A percentile compares a stretch with the other conserved stretches of the same genome.
Conservation (phyloP, 2,888 invertebrate genomes). For the Drosophila longiperda region DNA sequence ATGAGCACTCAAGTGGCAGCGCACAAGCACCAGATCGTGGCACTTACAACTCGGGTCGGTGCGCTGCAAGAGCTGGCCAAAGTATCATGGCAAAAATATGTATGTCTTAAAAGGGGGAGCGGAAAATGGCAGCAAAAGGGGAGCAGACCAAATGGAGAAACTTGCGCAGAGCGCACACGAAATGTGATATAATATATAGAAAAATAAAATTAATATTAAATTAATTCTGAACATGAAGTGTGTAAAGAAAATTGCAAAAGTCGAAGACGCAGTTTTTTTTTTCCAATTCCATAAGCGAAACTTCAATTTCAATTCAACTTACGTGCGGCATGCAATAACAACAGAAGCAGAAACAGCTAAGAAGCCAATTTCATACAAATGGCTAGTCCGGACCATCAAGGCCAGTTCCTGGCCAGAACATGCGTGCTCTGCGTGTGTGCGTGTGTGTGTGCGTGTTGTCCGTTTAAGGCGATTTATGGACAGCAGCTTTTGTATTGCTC, state of each 20-base stretch:
- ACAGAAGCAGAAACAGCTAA: constrained; percentile 41
- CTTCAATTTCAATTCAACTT: constrained; percentile 80
- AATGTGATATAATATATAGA: constrained; percentile 50
- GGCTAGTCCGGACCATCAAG: constrained; percentile 63
- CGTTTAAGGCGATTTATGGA: constrained; percentile 73
- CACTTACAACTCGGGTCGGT: constrained; percentile 16
- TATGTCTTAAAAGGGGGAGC: not conserved
- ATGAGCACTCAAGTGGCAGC: constrained; percentile 71
- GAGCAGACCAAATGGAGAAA: constrained; percentile 24
- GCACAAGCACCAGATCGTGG: constrained; percentile 52
- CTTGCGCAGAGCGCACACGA: constrained; percentile 33
- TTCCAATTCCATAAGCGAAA: constrained; percentile 79
- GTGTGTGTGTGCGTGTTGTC: constrained; percentile 17
- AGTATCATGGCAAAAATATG: constrained; percentile 26
- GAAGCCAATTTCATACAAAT: constrained; percentile 76
- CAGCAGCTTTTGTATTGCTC: constrained; percentile 53
- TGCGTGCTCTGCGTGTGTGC: constrained; percentile 18
- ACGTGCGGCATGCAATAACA: constrained; percentile 63
- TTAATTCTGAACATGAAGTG: constrained; percentile 81
- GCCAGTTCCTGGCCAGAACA: constrained; percentile 38
- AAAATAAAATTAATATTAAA: constrained; percentile 81
- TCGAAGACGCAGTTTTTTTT: constrained; percentile 57
- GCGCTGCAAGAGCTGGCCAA: constrained; percentile 11
- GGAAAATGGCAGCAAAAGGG: constrained; percentile 31
- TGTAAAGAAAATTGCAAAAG: constrained; percentile 79